Evolutionary conservation across 2,888 invertebrate genomes (phyloP), one percentile per base, ranked within the genome.

Genomic region (Campoplex capitator): DNA sequence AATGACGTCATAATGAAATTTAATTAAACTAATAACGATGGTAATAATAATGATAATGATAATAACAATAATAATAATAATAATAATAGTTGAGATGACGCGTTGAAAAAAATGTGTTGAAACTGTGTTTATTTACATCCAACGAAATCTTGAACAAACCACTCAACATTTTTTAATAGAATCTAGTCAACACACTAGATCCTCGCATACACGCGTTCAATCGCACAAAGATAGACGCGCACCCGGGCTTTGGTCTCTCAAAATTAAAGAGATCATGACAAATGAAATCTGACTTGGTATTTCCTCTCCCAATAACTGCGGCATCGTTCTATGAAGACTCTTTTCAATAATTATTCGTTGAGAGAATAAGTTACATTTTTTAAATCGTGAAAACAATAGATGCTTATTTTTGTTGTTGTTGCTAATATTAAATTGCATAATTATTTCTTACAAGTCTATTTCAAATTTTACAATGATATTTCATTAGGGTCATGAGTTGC

Each of bases 51-150:
- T 82, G 75, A 71, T 70, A 73, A 85, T 58, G 23, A 23, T 23
- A 68, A 85, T 77, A 74, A 88, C 48, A 78, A 82, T 67, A 87
- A 84, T 82, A 71, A 71, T 62, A 68, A 83, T 68, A 65, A 85
- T 80, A 75, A 88, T 68, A 79, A 82, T 82, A 87, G 82, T 65
- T 84, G 70, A 79, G 67, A 71, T 16, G 58, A 82, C 45, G 65
- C 75, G 84, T 87, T 85, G 67, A 78, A 74, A 84, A 78, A 62
- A 71, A 83, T 70, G 87, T 88, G 88, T 86, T 89, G 88, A 89
- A 90, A 88, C 90, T 89, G 88, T 90, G 89, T 92, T 92, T 92
- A 92, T 92, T 92, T 92, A 92, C 91, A 92, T 92, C 90, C 90
- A 92, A 92, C 91, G 89, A 91, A 90, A 89, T 90, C 87, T 90